Base-by-base conservation (phyloP, 2,888 invertebrate species). In the Plagodis pulveraria region DNA sequence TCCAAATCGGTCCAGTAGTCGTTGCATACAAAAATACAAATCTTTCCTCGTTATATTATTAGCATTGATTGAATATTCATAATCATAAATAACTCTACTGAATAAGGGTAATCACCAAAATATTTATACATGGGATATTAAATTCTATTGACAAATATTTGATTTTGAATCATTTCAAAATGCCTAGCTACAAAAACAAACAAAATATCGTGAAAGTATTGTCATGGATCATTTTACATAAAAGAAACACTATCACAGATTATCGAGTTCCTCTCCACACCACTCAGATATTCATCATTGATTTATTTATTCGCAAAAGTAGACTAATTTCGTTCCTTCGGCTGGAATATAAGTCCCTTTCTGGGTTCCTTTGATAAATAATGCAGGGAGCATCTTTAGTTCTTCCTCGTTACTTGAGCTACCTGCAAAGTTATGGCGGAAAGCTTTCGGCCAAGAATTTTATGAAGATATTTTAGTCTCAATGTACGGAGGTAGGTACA, bases 321-420 rank as follows among this genome's bases (percentile, higher is more conserved):
- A 55, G 50, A 55, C 54, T 62, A 57, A 58, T 60, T 66, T 53
- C 35, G 55, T 56, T 58, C 54, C 57, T 58, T 54, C 35, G 57
- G 55, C 57, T 42, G 36, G 46, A 41, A 56, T 55, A 59, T 59
- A 62, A 62, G 58, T 62, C 58, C 62, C 58, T 42, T 59, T 55
- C 51, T 43, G 56, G 48, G 50, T 47, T 59, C 57, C 62, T 60
- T 64, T 64, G 59, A 66, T 66, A 62, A 62, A 66, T 66, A 66
- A 66, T 66, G 59, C 56, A 63, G 32, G 50, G 5, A 58, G 46
- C 44, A 54, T 52, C 48, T 56, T 54, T 49, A 51, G 58, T 58
- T 56, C 61, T 44, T 54, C 56, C 54, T 49, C 36, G 53, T 56
- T 44, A 49, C 50, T 51, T 44, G 55, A 41, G 50, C 44, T 58